These are phyloP conservation scores for Heliconius cydno DNA, from an alignment of 2,888 invertebrate species.

Conservation along the genomic window DNA sequence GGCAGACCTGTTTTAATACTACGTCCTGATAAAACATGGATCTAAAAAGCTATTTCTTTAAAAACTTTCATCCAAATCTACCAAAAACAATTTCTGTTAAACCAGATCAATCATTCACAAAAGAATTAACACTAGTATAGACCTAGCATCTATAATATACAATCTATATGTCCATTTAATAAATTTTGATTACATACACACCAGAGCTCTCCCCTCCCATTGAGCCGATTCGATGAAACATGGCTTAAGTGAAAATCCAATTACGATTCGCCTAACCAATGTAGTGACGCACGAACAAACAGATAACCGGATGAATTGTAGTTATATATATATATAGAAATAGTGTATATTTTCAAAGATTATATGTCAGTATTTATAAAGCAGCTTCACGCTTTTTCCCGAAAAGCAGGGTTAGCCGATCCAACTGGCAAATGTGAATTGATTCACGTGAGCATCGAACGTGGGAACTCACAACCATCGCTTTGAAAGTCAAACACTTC, in stretches of 20 bases:
- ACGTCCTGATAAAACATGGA: too few relatives aligned
- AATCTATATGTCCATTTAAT: constrained; percentile 19
- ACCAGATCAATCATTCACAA: neutral
- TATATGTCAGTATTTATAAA: neutral
- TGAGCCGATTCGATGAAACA: constrained; percentile 27
- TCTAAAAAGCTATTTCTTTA: neutral
- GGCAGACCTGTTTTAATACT: too few relatives aligned
- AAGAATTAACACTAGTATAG: constrained; percentile 6
- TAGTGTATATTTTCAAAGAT: neutral
- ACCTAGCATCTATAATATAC: constrained; percentile 4
- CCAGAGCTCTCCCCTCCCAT: constrained; percentile 20
- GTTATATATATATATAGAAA: neutral
- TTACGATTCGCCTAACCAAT: constrained; percentile 25
- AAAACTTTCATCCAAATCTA: neutral
- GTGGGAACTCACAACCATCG: too few relatives aligned
- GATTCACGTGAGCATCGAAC: too few relatives aligned
- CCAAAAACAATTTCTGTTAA: neutral
- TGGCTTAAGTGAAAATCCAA: constrained; percentile 32
- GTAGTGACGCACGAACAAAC: constrained; percentile 26
- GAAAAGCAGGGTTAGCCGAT: too few relatives aligned
- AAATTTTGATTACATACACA: constrained; percentile 22
- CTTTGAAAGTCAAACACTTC: too few relatives aligned
- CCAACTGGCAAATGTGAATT: too few relatives aligned
- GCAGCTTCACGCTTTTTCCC: too few relatives aligned
- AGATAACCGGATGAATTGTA: constrained; percentile 16